Evolutionary conservation across 2,888 invertebrate species (phyloP).

Genomic region (Alsophila aescularia): DNA sequence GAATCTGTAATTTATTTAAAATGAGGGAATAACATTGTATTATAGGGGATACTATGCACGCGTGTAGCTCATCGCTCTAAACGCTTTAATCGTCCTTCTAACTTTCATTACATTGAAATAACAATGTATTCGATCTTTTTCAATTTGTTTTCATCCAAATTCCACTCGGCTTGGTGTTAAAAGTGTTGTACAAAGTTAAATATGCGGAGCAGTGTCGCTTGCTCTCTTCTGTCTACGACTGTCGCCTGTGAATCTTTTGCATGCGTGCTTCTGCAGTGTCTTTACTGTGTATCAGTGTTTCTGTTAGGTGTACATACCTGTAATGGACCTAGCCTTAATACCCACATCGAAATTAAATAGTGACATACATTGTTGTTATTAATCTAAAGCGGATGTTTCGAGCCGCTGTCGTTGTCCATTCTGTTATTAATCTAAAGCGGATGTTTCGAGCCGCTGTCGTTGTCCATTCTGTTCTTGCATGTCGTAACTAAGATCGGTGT

Average conservation of each 20-base stretch:
- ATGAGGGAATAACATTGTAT: slow-evolving; percentile 56
- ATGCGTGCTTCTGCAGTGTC: slow-evolving; percentile 80
- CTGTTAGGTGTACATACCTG: slow-evolving; percentile 69
- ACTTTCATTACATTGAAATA: slow-evolving; percentile 79
- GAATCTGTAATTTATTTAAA: slow-evolving; percentile 67
- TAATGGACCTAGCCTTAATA: slow-evolving; percentile 80
- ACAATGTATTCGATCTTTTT: slow-evolving; percentile 71
- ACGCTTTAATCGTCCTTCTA: slow-evolving; percentile 44
- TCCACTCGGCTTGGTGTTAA: slow-evolving; percentile 56
- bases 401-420: slow-evolving; percentile 48
- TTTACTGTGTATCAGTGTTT: slow-evolving; percentile 67
- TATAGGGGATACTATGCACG: slow-evolving; percentile 70
- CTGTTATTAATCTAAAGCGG: slow-evolving; percentile 44
- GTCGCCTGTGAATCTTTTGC: slow-evolving; percentile 80
- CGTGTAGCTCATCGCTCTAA: slow-evolving; percentile 66
- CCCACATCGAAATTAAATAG: slow-evolving; percentile 77
- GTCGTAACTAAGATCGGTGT: slow-evolving; percentile 76
- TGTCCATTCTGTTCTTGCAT: slow-evolving; percentile 73
- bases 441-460: slow-evolving; percentile 39
- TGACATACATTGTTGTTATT: slow-evolving; percentile 58
- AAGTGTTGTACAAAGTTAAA: slow-evolving; percentile 29
- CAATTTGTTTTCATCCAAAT: slow-evolving; percentile 83
- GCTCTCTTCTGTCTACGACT: slow-evolving; percentile 57
- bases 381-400: slow-evolving; percentile 26
- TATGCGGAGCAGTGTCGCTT: slow-evolving; percentile 26